Evolutionary conservation across 2,888 invertebrate species (phyloP), one percentile per base, ranked within the genome.

Genomic region (Volucella inflata): DNA sequence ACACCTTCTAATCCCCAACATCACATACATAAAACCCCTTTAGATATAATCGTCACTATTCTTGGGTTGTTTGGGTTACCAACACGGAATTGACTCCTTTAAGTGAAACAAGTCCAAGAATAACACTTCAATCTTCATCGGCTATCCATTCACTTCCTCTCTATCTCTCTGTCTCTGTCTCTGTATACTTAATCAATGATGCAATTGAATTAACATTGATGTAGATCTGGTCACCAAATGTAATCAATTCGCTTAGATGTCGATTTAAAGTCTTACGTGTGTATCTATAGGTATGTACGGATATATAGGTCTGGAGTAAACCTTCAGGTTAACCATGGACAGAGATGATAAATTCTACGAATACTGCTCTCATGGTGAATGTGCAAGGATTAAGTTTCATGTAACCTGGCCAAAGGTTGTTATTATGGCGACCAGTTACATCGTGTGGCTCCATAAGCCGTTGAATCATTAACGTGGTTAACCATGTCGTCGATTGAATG

Each of bases 191-290:
- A 36, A 44, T 74, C 62, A 59, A 50, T 60, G 50, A 67, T 78
- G 53, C 68, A 79, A 75, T 71, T 75, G 74, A 70, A 75, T 60
- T 70, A 84, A 79, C 79, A 83, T 79, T 74, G 72, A 64, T 51
- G 65, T 53, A 51, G 30, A 62, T 60, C 44, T 40, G 42, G 50
- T 57, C 46, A 59, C 40, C 46, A 75, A 70, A 70, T 30, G 74
- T 75, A 79, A 70, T 84, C 68, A 65, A 79, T 75, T 75, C 83
- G 48, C 57, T 68, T 64, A 62, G 68, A 30, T 46, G 50, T 55
- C 4, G 6, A 6, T 30, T 30, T 6, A 6, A 6, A 30, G 30
- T 30, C 30, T 30, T 30, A 30, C 30, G 30, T 30, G 6, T 30
- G 1, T 30, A 6, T 30, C 6, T 30, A 30, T 6, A 6, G 30